phyloP scores from a whole-genome alignment of 2,888 invertebrate species.

The Morpho deidamia region DNA sequence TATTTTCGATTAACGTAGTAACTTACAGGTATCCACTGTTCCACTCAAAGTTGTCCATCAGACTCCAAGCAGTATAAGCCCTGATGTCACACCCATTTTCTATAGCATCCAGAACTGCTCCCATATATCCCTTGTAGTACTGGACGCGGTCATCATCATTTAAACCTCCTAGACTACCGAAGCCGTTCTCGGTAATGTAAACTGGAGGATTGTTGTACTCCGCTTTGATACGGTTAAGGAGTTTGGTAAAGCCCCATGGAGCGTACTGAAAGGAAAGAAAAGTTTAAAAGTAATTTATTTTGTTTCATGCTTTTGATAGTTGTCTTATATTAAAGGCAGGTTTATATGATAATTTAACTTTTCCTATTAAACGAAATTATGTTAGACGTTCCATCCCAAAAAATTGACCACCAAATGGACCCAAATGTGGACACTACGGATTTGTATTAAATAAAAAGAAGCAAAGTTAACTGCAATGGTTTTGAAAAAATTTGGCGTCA shows the following conservation, averaged over 20 bases:
- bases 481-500: too few relatives aligned
- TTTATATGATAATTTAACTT: too few relatives aligned
- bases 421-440: too few relatives aligned
- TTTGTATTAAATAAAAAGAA: too few relatives aligned
- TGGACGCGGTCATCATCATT: conserved; percentile 62
- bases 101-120: conserved; percentile 48
- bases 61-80: conserved; percentile 75
- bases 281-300: too few relatives aligned
- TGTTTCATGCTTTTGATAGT: too few relatives aligned
- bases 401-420: too few relatives aligned
- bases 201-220: conserved; percentile 28
- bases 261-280: conserved; percentile 40
- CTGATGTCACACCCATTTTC: conserved; percentile 47
- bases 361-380: too few relatives aligned
- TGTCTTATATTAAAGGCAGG: too few relatives aligned
- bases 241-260: conserved; percentile 76
- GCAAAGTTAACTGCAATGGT: too few relatives aligned
- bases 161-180: conserved; percentile 49
- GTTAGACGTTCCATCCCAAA: too few relatives aligned
- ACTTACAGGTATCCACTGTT: conserved; percentile 63
- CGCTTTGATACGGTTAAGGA: conserved; percentile 53
- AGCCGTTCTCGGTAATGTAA: conserved; percentile 76
- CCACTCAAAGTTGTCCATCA: conserved; percentile 81
- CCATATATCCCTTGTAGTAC: conserved; percentile 56
- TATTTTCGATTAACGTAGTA: not conserved